Evolutionary conservation across 2,797 vertebrate species (phyloP).

Genomic region (Sciaenops ocellatus): DNA sequence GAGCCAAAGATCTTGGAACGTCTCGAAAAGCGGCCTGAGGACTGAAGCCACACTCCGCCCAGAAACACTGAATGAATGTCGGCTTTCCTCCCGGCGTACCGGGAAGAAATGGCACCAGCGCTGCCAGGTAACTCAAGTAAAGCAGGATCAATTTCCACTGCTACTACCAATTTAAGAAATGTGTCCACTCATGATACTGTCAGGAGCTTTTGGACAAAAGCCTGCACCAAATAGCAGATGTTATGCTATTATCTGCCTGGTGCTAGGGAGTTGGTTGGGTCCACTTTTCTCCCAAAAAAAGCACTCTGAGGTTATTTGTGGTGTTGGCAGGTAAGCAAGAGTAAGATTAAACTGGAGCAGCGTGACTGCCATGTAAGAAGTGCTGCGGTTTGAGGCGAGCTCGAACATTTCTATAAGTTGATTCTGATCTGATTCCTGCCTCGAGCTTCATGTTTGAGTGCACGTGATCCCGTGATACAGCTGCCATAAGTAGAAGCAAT

Average conservation of each 20-base stretch:
- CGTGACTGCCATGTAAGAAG: slow-evolving; percentile 2
- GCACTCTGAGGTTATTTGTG: slow-evolving; percentile 39
- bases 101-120: slow-evolving; percentile 1
- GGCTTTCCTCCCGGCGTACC: not conserved
- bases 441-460: not conserved
- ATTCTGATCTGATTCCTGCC: slow-evolving; percentile 12
- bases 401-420: slow-evolving; percentile 3
- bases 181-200: slow-evolving; percentile 44
- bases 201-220: slow-evolving; percentile 38
- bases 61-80: slow-evolving; percentile 9
- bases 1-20: not conserved
- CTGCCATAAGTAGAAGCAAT: not conserved
- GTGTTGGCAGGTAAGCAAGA: slow-evolving; percentile 41
- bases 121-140: slow-evolving; percentile 30
- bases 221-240: slow-evolving; percentile 45
- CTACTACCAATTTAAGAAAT: slow-evolving; percentile 52
- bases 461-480: not conserved
- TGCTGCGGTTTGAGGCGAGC: not conserved
- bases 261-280: slow-evolving; percentile 6
- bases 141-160: slow-evolving; percentile 44
- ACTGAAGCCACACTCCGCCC: slow-evolving; percentile 8
- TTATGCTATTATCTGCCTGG: slow-evolving; percentile 54
- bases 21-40: not conserved
- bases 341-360: slow-evolving; percentile 30
- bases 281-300: slow-evolving; percentile 32